These are phyloP conservation scores for Micrastur ruficollis DNA, from an alignment of 2,797 vertebrate genomes.

Conservation along the genomic window DNA sequence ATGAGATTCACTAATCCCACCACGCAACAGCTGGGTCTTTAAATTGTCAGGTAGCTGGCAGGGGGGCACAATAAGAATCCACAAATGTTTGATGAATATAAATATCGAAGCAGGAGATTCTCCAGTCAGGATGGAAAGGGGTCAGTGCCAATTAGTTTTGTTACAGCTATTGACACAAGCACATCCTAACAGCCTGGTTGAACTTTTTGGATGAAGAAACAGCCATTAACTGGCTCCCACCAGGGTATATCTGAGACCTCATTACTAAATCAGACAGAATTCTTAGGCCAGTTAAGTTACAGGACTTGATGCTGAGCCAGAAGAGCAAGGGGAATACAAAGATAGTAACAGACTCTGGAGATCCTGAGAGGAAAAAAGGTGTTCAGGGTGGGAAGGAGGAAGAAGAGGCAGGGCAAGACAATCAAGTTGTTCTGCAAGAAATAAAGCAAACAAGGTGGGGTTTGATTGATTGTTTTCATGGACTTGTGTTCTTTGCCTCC, in stretches of 20 bases:
- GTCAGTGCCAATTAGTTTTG: neutral
- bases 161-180: neutral
- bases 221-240: neutral
- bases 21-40: neutral
- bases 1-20: neutral
- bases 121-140: neutral
- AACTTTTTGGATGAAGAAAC: neutral
- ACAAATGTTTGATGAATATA: neutral
- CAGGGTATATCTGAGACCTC: constrained; percentile 22
- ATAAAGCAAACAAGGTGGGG: neutral
- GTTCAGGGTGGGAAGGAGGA: neutral
- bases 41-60: neutral
- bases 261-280: constrained; percentile 36
- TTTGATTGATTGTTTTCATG: neutral
- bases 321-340: constrained; percentile 18
- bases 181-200: neutral
- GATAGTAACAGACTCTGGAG: constrained; percentile 4
- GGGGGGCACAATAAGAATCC: neutral
- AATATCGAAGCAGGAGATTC: neutral
- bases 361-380: neutral
- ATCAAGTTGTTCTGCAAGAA: neutral
- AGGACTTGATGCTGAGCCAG: neutral
- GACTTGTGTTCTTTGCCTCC: neutral
- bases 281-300: neutral
- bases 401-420: neutral